Percentiles rank a stretch among this genome's conserved stretches.
phyloP scores from a whole-genome alignment of 2,888 invertebrate genomes.

The Cheilosia vernalis region DNA sequence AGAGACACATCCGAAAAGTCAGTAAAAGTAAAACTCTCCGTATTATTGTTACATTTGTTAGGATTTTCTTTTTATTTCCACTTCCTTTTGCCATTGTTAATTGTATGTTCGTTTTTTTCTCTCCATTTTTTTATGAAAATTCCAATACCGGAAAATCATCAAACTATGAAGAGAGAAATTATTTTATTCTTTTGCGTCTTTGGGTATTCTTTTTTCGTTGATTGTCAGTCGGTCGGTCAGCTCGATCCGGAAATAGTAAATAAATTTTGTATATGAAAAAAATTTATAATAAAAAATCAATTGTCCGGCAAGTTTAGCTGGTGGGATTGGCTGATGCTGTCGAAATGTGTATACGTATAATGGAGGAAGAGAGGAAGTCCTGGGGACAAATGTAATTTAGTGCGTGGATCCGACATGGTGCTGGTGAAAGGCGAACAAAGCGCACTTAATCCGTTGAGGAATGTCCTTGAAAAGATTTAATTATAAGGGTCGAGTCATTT shows the following conservation, averaged over 20 bases:
- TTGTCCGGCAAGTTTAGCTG: constrained; percentile 49
- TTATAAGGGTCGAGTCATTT: constrained; percentile 25
- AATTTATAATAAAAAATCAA: constrained; percentile 67
- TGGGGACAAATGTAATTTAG: constrained; percentile 48
- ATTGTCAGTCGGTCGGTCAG: constrained; percentile 44
- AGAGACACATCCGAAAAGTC: constrained; percentile 49
- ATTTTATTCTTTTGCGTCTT: constrained; percentile 49
- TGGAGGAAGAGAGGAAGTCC: constrained; percentile 58
- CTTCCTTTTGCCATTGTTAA: constrained; percentile 73
- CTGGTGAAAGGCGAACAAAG: constrained; percentile 56
- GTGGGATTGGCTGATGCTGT: not conserved
- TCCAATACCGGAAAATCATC: constrained; percentile 73
- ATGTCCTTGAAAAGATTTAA: constrained; percentile 57
- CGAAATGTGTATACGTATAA: constrained; percentile 6
- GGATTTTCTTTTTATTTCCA: constrained; percentile 73
- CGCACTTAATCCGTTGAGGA: constrained; percentile 56
- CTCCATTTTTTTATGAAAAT: constrained; percentile 34
- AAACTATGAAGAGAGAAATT: constrained; percentile 62
- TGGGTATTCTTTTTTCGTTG: constrained; percentile 7
- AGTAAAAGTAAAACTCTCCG: constrained; percentile 63
- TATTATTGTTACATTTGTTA: constrained; percentile 69
- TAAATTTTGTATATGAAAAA: constrained; percentile 71
- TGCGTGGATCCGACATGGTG: constrained; percentile 29
- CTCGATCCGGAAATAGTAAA: constrained; percentile 73
- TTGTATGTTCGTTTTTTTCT: constrained; percentile 44